Evolutionary conservation across 2,888 invertebrate species (phyloP).

Genomic region (Pantelozetes paolii): DNA sequence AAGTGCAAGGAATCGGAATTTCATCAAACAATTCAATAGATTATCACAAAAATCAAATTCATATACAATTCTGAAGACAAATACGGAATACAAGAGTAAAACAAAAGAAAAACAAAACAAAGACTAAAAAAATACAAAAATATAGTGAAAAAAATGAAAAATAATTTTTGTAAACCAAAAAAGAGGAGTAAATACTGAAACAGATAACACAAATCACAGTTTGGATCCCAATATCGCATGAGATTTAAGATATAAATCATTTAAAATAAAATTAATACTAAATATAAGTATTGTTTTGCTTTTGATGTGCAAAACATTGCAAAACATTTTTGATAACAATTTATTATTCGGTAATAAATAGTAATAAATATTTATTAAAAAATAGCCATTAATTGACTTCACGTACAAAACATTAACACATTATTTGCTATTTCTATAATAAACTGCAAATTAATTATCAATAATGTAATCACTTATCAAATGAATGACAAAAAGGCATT

Average conservation of each 20-base stretch:
- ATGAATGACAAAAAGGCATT: constrained; percentile 12
- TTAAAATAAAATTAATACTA: neutral
- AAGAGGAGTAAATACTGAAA: neutral
- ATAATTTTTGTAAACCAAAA: neutral
- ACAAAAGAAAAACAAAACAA: constrained; percentile 4
- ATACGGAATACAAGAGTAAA: neutral
- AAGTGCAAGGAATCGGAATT: neutral
- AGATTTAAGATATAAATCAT: constrained; percentile 6
- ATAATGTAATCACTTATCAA: constrained; percentile 7
- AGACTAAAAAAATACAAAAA: neutral
- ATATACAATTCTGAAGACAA: neutral
- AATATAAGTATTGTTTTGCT: neutral
- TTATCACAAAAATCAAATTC: constrained; percentile 24
- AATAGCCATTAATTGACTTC: constrained; percentile 9
- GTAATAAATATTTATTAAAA: constrained; percentile 20
- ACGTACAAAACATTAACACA: constrained; percentile 24
- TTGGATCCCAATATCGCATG: neutral
- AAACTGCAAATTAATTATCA: constrained; percentile 25
- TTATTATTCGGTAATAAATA: constrained; percentile 16
- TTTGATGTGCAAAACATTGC: neutral
- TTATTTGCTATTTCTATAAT: constrained; percentile 17
- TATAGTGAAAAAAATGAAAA: neutral
- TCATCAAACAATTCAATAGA: constrained; percentile 27
- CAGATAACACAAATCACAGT: neutral
- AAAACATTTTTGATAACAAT: constrained; percentile 3